Base-by-base conservation (phyloP, 2,113 vertebrate genomes). In the Salvelinus alpinus region DNA sequence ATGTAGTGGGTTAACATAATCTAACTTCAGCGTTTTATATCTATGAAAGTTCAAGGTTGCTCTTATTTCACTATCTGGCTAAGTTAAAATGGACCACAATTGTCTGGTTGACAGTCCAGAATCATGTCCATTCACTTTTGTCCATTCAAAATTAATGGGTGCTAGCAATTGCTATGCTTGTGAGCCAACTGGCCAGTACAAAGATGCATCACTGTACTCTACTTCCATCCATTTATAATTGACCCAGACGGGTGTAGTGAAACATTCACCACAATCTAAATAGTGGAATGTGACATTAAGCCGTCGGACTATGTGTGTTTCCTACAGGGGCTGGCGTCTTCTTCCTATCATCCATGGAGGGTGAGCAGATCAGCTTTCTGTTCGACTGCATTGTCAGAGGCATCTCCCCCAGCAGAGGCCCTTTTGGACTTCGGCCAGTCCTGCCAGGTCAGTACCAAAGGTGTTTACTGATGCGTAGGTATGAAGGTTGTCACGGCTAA, bases 361-460 rank as follows among this genome's bases (percentile, higher is more conserved):
- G 97, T 3, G 96, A 99, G 88, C 96, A 96, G 90, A 99, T 99
- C 94, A 98, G 97, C 90, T 99, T 98, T 91, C 93, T 99, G 20
- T 97, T 99, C 0, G 98, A 99, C 94, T 99, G 98, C 85, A 95
- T 98, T 24, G 97, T 98, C 67, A 92, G 95, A 0, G 98, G 97
- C 88, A 92, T 99, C 92, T 97, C 96, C 54, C 97, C 96, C 0
- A 96, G 92, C 68, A 95, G 94, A 83, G 95, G 95, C 78, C 96
- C 96, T 1, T 97, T 96, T 71, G 97, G 97, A 87, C 90, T 99
- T 79, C 94, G 92, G 84, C 97, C 96, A 1, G 89, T 94, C 62
- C 88, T 98, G 75, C 96, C 97, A 95, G 97, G 97, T 98, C 87
- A 87, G 94, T 94, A 86, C 64, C 64, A 62, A 59, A 70, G 38